phyloP scores from a whole-genome alignment of 1,140 invertebrate genomes.

The Dinoponera quadriceps region DNA sequence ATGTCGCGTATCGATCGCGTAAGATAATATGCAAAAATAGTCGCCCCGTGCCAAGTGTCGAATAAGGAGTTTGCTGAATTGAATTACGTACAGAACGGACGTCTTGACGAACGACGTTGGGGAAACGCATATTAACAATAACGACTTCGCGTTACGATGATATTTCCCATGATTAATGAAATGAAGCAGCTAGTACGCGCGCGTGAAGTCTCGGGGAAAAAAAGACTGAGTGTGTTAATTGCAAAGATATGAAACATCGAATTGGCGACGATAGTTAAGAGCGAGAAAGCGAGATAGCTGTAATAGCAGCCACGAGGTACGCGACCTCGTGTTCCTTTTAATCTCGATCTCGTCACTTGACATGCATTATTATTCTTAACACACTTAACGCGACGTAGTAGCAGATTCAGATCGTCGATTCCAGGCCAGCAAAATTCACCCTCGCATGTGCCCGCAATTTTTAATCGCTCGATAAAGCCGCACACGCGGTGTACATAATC shows the following conservation, averaged over 20 bases:
- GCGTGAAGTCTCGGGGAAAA: not conserved
- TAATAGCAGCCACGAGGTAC: constrained; percentile 13
- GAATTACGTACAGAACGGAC: not conserved
- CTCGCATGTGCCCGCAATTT: constrained; percentile 34
- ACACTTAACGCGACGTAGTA: constrained; percentile 11
- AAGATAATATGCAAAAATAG: constrained; percentile 45
- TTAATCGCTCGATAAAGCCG: constrained; percentile 21
- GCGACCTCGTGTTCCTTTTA: constrained; percentile 45
- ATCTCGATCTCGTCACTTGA: constrained; percentile 44
- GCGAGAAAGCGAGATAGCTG: not conserved
- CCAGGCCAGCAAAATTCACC: constrained; percentile 23
- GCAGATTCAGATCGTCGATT: constrained; percentile 55
- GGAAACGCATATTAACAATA: not conserved
- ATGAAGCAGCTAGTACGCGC: not conserved
- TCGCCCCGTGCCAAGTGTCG: not conserved
- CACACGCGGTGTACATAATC: not conserved
- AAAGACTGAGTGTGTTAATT: not conserved
- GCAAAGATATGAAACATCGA: not conserved
- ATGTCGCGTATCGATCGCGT: constrained; percentile 38
- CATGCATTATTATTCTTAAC: constrained; percentile 39
- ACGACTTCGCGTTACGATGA: not conserved
- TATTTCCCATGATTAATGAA: not conserved
- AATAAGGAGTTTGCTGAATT: not conserved
- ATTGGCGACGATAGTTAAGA: not conserved
- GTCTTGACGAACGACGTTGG: not conserved